Base-by-base conservation (phyloP, 64 coral and sea anemone genomes). In the Montipora foliosa region DNA sequence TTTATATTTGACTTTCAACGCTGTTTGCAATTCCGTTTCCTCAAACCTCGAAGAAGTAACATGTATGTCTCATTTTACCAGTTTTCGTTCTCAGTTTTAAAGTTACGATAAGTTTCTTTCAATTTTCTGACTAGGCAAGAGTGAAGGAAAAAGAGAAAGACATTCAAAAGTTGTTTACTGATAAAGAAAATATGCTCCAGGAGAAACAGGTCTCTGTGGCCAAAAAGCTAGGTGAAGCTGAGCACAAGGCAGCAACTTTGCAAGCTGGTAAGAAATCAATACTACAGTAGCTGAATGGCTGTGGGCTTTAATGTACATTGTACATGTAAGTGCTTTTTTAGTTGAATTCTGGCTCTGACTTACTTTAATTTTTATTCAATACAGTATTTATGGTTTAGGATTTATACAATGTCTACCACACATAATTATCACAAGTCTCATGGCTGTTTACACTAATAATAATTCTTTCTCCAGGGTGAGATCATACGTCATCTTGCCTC, bases 121-220 rank as follows among this genome's bases (percentile, higher is more conserved):
- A 57, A 57, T 8, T 64, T 64, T 78, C 2, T 66, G 3, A 21
- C 13, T 13, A 99, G 97, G 79, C 90, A 82, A 94, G 91, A 94
- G 83, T 94, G 0, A 99, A 94, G 74, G 97, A 99, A 17, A 93
- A 89, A 89, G 97, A 99, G 55, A 99, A 99, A 51, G 97, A 99
- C 85, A 87, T 99, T 3, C 97, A 99, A 64, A 99, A 92, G 61
- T 64, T 57, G 8, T 99, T 99, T 96, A 67, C 92, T 82, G 97
- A 96, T 4, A 96, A 96, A 94, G 97, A 99, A 72, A 96, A 72
- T 77, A 81, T 94, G 49, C 64, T 99, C 2, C 92, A 95, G 81
- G 98, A 99, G 80, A 99, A 87, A 2, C 98, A 99, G 76, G 87
- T 99, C 71, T 94, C 92, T 29, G 98, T 99, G 19, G 98, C 98